A percentile compares a stretch with the other conserved stretches of the same genome.
These are phyloP conservation scores for Dicranocentrus wangi DNA, from an alignment of 2,888 invertebrate species.

Conservation along the genomic window DNA sequence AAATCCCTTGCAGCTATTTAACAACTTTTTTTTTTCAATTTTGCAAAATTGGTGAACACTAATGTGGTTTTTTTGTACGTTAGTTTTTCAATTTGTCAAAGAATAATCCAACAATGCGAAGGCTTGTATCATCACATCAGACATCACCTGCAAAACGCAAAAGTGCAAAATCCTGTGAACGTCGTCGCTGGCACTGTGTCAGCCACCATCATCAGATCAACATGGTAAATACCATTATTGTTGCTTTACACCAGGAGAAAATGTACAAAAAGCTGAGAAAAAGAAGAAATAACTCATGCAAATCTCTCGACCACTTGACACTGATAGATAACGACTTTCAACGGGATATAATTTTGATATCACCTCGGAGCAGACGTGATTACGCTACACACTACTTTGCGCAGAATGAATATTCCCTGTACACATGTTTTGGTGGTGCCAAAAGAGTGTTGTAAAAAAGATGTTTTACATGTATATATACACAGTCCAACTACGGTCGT, in stretches of 20 bases:
- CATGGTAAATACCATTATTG: background rate
- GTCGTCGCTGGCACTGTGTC: background rate
- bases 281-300: background rate
- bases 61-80: too few species aligned
- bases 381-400: too few species aligned
- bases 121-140: too few species aligned
- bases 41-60: too few species aligned
- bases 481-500: background rate
- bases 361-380: slow-evolving; percentile 1
- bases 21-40: background rate
- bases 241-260: background rate
- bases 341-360: background rate
- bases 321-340: slow-evolving; percentile 9
- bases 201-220: background rate
- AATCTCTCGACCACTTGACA: background rate
- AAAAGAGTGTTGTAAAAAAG: background rate
- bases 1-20: background rate
- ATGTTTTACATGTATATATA: background rate
- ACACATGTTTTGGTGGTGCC: background rate
- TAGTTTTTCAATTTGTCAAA: too few species aligned
- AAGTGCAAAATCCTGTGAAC: background rate
- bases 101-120: too few species aligned
- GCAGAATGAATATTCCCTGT: too few species aligned
- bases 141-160: too few species aligned
- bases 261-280: background rate